Evolutionary conservation across 2,888 invertebrate species (phyloP), one percentile per base, ranked within the genome.

Genomic region (Sphinx pinastri): DNA sequence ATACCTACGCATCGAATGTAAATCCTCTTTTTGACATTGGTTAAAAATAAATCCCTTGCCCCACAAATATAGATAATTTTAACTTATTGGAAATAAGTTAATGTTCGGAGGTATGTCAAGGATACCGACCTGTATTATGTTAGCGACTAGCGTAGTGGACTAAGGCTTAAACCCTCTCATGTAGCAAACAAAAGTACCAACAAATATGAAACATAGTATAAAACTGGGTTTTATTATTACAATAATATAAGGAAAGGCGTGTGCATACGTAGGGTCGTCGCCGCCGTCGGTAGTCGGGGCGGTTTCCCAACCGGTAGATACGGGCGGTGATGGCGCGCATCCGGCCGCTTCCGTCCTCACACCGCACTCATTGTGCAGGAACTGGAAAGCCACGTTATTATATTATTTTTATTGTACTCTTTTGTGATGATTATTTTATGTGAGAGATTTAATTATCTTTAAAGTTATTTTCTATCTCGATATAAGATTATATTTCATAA

Each of bases 351-450:
- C 58, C 58, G 58, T 13, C 58, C 31, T 11, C 58, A 6, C 11
- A 54, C 54, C 54, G 16, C 47, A 47, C 16, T 63, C 16, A 63
- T 63, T 49, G 47, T 63, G 60, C 10, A 47, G 13, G 47, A 63
- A 47, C 11, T 47, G 60, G 13, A 47, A 63, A 47, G 16, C 47
- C 60, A 47, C 60, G 16, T 47, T 60, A 47, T 25, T 57, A 57
- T 57, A 57, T 57, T 57, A 25, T 57, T 57, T 57, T 57, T 57
- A 47, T 63, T 63, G 16, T 16, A 63, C 19, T 63, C n/a, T 47
- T 38, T 63, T 63, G 12, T 47, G 14, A 16, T 11, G 45, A 60
- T 16, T 19, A 16, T 55, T 55, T 6, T 8, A 1, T 55, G 10
- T 16, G 11, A 55, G 16, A 38, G 0, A 5, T 16, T 16, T 55